These are phyloP conservation scores for Thereva nobilitata DNA, from an alignment of 2,888 invertebrate species.

Conservation along the genomic window DNA sequence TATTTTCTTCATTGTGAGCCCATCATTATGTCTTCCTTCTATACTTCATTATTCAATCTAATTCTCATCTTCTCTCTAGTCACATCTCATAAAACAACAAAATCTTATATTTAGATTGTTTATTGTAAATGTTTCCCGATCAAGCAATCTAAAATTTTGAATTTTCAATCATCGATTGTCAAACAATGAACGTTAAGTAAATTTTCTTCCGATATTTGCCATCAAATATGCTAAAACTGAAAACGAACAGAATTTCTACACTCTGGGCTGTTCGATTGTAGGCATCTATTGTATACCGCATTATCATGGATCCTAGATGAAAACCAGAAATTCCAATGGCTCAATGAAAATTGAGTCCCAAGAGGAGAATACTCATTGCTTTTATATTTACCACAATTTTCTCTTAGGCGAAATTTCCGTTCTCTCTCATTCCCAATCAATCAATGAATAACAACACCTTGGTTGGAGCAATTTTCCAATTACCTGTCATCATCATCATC, in stretches of 20 bases:
- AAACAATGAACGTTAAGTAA: neutral
- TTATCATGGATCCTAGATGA: too few species aligned
- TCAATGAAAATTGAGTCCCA: neutral
- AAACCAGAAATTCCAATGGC: neutral
- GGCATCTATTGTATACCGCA: too few species aligned
- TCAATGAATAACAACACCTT: conserved; percentile 37
- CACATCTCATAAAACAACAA: too few species aligned
- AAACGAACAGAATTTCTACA: conserved; percentile 14
- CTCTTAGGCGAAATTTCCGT: conserved; percentile 20
- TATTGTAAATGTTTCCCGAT: too few species aligned
- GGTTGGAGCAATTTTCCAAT: conserved; percentile 39
- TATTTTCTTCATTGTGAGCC: too few species aligned
- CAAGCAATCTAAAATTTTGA: too few species aligned
- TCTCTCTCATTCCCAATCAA: conserved; percentile 33
- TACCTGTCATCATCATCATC: conserved; percentile 34
- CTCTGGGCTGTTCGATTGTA: neutral
- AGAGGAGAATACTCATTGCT: neutral
- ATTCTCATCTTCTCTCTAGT: too few species aligned
- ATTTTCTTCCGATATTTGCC: conserved; percentile 23
- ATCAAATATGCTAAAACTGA: conserved; percentile 14
- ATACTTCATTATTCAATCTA: too few species aligned
- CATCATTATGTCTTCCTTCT: too few species aligned
- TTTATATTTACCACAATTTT: conserved; percentile 19
- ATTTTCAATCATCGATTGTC: too few species aligned
- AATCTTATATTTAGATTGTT: too few species aligned